Percentiles rank a stretch among this genome's conserved stretches.
Conservation (phyloP, 2,113 vertebrate genomes). For the Rhinolophus sinicus region DNA sequence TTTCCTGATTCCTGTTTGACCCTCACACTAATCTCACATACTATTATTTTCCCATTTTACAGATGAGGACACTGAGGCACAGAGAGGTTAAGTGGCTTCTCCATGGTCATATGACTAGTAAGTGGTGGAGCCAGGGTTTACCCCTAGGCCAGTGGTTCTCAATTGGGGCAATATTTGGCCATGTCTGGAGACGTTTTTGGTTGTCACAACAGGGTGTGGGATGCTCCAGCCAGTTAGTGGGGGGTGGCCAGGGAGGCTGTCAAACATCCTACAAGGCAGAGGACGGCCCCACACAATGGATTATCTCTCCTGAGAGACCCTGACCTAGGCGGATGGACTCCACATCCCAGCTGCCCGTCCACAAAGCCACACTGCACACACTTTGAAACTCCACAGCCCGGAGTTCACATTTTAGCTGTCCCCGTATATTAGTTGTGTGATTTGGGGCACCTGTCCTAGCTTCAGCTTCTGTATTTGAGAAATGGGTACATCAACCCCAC, state of each 20-base stretch:
- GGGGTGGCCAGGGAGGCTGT: too few relatives aligned
- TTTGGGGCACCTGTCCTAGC: not conserved
- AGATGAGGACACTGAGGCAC: not conserved
- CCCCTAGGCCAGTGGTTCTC: not conserved
- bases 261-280: rapidly evolving
- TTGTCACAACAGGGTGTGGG: rapidly evolving
- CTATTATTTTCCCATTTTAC: not conserved
- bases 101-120: not conserved
- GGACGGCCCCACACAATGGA: too few relatives aligned
- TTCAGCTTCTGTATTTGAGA: not conserved
- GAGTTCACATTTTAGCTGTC: not conserved
- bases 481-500: not conserved
- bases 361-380: too few relatives aligned
- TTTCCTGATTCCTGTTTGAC: not conserved
- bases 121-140: not conserved
- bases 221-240: not conserved
- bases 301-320: not conserved
- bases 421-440: not conserved
- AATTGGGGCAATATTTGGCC: not conserved
- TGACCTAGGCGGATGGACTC: not conserved
- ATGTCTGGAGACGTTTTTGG: not conserved
- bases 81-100: not conserved
- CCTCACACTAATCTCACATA: too few relatives aligned
- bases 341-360: not conserved
- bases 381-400: not conserved